phyloP scores from a whole-genome alignment of 2,797 vertebrate species.

The Euthynnus affinis region DNA sequence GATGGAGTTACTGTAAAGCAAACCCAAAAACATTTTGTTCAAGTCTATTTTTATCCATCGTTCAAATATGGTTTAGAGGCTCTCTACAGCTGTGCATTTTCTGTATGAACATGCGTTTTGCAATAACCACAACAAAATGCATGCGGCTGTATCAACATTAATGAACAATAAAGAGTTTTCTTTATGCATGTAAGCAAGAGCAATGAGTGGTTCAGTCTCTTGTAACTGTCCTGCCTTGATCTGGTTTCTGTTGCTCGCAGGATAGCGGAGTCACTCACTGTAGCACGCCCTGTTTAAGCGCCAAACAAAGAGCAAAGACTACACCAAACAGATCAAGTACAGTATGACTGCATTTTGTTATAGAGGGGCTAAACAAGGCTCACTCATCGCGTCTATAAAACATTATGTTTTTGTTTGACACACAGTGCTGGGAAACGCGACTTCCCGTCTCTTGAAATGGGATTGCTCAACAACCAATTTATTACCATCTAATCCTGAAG shows the following conservation, averaged over 20 bases:
- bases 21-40: slow-evolving; percentile 2
- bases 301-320: slow-evolving; percentile 59
- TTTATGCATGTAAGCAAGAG: slow-evolving; percentile 25
- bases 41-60: slow-evolving; percentile 17
- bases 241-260: slow-evolving; percentile 49
- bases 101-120: neutral
- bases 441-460: slow-evolving; percentile 69
- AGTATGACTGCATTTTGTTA: slow-evolving; percentile 63
- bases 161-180: slow-evolving; percentile 23
- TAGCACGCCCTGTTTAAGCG: slow-evolving; percentile 33
- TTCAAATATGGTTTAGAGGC: slow-evolving; percentile 30
- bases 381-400: slow-evolving; percentile 68
- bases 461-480: slow-evolving; percentile 75
- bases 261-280: slow-evolving; percentile 57
- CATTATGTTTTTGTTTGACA: slow-evolving; percentile 72
- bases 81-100: slow-evolving; percentile 11
- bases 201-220: slow-evolving; percentile 10
- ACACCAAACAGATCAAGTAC: slow-evolving; percentile 33
- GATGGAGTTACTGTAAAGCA: slow-evolving; percentile 11
- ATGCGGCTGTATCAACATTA: neutral
- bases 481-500: slow-evolving; percentile 78
- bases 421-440: slow-evolving; percentile 69
- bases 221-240: slow-evolving; percentile 33
- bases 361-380: slow-evolving; percentile 40
- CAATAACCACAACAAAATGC: neutral